These are phyloP conservation scores for Idaea dimidiata DNA, from an alignment of 2,888 invertebrate genomes.

Conservation along the genomic window DNA sequence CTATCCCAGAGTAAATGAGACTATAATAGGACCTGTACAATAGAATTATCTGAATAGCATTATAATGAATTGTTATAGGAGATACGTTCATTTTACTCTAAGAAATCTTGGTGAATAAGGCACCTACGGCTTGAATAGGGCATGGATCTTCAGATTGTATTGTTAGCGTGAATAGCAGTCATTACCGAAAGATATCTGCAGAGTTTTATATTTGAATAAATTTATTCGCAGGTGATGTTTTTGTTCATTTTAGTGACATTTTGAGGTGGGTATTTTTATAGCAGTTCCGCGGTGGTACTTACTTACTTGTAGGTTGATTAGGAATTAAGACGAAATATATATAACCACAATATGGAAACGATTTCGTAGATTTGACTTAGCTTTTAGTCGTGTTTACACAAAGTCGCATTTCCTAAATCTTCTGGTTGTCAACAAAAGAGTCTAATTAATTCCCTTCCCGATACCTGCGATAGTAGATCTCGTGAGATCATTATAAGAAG, in stretches of 20 bases:
- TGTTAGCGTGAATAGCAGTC: constrained; percentile 64
- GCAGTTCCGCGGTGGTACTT: not conserved
- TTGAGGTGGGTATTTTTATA: constrained; percentile 17
- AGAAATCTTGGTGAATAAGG: constrained; percentile 64
- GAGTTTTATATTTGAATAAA: constrained; percentile 47
- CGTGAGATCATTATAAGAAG: too few relatives aligned
- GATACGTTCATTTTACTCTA: constrained; percentile 44
- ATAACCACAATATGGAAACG: too few relatives aligned
- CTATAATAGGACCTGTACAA: constrained; percentile 63
- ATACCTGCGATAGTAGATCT: too few relatives aligned
- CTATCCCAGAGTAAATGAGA: constrained; percentile 58
- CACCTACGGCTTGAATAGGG: constrained; percentile 62
- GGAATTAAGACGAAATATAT: not conserved
- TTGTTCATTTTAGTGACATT: constrained; percentile 28
- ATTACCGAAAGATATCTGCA: constrained; percentile 55
- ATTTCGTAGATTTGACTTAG: too few relatives aligned
- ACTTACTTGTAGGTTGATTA: not conserved
- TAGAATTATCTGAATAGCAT: constrained; percentile 62
- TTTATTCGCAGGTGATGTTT: constrained; percentile 31
- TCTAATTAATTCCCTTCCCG: too few relatives aligned
- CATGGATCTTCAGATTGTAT: constrained; percentile 59
- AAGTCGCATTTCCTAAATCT: too few relatives aligned
- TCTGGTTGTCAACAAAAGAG: too few relatives aligned
- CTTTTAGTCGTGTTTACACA: too few relatives aligned
- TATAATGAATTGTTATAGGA: constrained; percentile 72